These are phyloP conservation scores for Delichon dasypus DNA, from an alignment of 2,797 vertebrate species.

Conservation along the genomic window DNA sequence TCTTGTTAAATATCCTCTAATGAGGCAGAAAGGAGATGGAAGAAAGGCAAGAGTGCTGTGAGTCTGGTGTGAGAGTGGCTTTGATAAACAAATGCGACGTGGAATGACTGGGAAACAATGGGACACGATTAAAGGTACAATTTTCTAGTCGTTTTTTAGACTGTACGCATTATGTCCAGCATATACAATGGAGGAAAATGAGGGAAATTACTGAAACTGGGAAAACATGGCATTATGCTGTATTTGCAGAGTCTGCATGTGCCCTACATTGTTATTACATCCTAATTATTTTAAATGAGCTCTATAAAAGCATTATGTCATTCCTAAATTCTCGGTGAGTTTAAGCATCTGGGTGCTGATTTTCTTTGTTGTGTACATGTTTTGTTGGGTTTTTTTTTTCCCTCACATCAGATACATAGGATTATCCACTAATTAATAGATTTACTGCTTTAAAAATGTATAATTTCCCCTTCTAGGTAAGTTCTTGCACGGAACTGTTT, in stretches of 20 bases:
- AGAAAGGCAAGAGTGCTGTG: background rate
- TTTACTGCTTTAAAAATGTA: background rate
- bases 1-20: slow-evolving; percentile 57
- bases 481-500: background rate
- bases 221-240: slow-evolving; percentile 66
- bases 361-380: background rate
- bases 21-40: slow-evolving; percentile 20
- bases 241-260: slow-evolving; percentile 56
- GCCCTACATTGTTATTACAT: slow-evolving; percentile 46
- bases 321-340: background rate
- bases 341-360: background rate
- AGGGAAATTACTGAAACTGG: slow-evolving; percentile 52
- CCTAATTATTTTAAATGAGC: slow-evolving; percentile 56
- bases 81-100: slow-evolving; percentile 41
- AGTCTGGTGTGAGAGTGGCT: background rate
- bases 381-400: background rate
- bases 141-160: slow-evolving; percentile 33
- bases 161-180: slow-evolving; percentile 17
- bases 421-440: slow-evolving; percentile 2
- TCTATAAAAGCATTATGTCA: slow-evolving; percentile 10
- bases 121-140: slow-evolving; percentile 46
- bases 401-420: background rate
- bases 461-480: background rate
- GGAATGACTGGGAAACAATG: slow-evolving; percentile 42
- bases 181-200: slow-evolving; percentile 43